Base-by-base conservation (phyloP, 2,113 vertebrate genomes). In the Tetrax tetrax region DNA sequence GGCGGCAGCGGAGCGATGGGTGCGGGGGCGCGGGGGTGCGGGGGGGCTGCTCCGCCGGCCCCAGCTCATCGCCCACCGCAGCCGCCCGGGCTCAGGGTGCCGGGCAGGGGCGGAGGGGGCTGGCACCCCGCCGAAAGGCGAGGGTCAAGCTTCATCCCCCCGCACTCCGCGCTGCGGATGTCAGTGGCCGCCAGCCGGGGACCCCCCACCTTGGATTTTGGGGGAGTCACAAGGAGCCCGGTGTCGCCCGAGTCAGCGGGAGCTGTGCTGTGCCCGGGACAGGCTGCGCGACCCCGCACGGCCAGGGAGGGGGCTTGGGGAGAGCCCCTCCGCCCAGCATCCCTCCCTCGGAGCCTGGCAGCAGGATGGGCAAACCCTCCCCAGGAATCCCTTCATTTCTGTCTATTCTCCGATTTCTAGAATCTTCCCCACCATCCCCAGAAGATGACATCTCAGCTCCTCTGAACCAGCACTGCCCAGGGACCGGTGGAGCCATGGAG, bases 401-500 rank as follows among this genome's bases (percentile, higher is more conserved):
- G 7, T 35, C 53, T 77, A 17, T 84, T 87, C 80, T 29, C 51
- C 18, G 29, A 64, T 85, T 97, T 97, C 89, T 54, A 97, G 97
- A 97, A 96, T 64, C 75, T 96, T 95, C 96, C 59, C 77, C 19
- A 91, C 65, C 38, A 14, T 77, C 95, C 95, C 90, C 83, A 71
- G 77, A 48, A 75, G 87, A 97, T 96, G 97, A 89, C 76, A 94
- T 14, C 61, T 81, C 4, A 0, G 47, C 77, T 86, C 63, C 79
- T 87, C 24, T 97, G 94, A 97, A 51, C 15, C 41, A 17, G 60
- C 65, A 31, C 89, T 1, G 23, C 90, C 72, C 76, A 1, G 50
- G 71, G 56, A 68, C 56, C 25, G 0, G 88, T 86, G 41, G 74
- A 93, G 93, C 88, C 97, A 99, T 99, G 98, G 99, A 99, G 72